Conservation (phyloP, 2,113 vertebrate genomes). For the Anolis sagrei region DNA sequence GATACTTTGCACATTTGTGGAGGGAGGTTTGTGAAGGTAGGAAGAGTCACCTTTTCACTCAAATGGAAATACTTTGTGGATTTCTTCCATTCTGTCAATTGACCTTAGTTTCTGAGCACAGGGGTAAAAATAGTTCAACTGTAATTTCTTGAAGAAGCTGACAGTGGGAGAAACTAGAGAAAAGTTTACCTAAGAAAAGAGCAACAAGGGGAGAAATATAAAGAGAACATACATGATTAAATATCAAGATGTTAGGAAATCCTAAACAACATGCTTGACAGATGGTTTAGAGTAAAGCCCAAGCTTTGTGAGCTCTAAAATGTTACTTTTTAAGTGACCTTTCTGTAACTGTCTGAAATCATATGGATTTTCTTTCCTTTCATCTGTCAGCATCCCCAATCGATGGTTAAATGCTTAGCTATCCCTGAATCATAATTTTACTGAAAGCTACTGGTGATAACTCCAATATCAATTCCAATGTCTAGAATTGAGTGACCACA, state of each 20-base stretch:
- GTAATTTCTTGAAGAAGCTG: not conserved
- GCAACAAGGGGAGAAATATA: not conserved
- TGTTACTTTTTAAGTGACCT: not conserved
- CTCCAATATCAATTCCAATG: not conserved
- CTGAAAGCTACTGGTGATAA: not conserved
- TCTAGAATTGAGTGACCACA: not conserved
- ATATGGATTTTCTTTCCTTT: not conserved
- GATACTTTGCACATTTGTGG: not conserved
- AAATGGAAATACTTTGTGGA: not conserved
- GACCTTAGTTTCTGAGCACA: not conserved
- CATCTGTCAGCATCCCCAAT: not conserved
- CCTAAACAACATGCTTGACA: not conserved
- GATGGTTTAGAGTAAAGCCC: not conserved
- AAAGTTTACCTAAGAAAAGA: not conserved
- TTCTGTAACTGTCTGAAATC: not conserved
- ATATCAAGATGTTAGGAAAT: slow-evolving; percentile 9
- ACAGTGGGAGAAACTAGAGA: not conserved
- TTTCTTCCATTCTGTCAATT: not conserved
- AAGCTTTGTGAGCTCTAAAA: not conserved
- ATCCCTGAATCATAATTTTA: not conserved
- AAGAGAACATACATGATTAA: not conserved
- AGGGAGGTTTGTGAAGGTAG: not conserved
- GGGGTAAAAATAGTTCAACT: not conserved
- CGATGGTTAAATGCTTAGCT: not conserved
- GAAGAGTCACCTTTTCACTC: not conserved